phyloP scores from a whole-genome alignment of 2,797 vertebrate genomes.

The Distichodus sexfasciatus region DNA sequence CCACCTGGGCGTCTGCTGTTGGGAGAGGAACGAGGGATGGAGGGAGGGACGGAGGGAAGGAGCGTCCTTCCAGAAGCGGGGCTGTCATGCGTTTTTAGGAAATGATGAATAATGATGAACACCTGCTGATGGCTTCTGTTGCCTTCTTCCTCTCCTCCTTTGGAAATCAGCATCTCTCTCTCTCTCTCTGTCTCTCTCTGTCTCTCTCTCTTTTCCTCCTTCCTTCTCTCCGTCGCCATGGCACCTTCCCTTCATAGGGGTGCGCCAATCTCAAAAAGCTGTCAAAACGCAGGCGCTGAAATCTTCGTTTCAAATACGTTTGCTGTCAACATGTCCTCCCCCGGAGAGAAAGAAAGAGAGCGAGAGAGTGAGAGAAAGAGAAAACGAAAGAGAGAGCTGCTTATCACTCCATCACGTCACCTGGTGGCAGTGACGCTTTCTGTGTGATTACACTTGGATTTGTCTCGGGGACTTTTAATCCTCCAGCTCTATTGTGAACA shows the following conservation, averaged over 20 bases:
- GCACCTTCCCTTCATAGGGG: background rate
- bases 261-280: conserved; percentile 14
- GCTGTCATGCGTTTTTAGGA: conserved; percentile 35
- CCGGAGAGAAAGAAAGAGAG: too few species aligned
- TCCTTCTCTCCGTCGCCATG: background rate
- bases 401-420: too few species aligned
- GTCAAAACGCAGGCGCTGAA: background rate
- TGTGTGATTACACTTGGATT: background rate
- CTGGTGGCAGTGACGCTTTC: background rate
- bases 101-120: conserved; percentile 55
- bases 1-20: too few species aligned
- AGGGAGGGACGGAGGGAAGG: background rate
- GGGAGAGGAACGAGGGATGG: background rate
- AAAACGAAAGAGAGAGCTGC: too few species aligned
- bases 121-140: conserved; percentile 34
- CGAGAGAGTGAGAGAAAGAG: too few species aligned
- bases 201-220: too few species aligned
- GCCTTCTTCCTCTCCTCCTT: conserved; percentile 3
- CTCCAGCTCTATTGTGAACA: too few species aligned
- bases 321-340: conserved; percentile 2
- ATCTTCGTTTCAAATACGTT: conserved; percentile 17
- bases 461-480: conserved; percentile 7
- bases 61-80: background rate
- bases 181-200: background rate
- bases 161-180: conserved; percentile 10